A percentile compares a stretch with the other conserved stretches of the same genome.
phyloP scores from a whole-genome alignment of 2,888 invertebrate genomes.

The Hesperia comma region DNA sequence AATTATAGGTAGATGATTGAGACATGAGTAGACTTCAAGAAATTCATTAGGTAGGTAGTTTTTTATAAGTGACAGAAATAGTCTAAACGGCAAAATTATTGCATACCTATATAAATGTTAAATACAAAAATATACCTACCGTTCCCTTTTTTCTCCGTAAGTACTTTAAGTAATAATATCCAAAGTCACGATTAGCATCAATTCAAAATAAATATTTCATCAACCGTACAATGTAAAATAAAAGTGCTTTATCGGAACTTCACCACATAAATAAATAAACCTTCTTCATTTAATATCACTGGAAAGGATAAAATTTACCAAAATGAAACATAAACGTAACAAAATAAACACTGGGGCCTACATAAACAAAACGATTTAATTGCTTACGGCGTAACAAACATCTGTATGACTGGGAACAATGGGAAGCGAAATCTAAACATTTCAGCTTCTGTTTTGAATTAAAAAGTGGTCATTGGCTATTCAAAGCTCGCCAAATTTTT shows the following conservation, averaged over 20 bases:
- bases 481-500: slow-evolving; percentile 45
- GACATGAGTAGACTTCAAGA: no score
- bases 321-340: slow-evolving; percentile 17
- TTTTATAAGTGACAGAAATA: no score
- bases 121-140: no score
- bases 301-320: background rate
- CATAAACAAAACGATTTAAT: slow-evolving; percentile 26
- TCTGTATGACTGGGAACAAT: slow-evolving; percentile 68
- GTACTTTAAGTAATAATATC: no score
- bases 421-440: slow-evolving; percentile 66
- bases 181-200: no score
- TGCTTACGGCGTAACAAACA: slow-evolving; percentile 48
- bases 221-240: background rate
- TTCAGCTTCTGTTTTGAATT: slow-evolving; percentile 69
- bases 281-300: background rate
- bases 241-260: background rate
- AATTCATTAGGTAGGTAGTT: no score
- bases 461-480: slow-evolving; percentile 66
- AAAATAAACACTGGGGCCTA: slow-evolving; percentile 20
- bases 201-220: background rate
- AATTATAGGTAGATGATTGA: no score
- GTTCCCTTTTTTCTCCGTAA: no score
- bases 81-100: no score
- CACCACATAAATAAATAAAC: slow-evolving; percentile 2
- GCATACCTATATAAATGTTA: no score